Evolutionary conservation across 2,797 vertebrate genomes (phyloP).

Genomic region (Channallabes apus): DNA sequence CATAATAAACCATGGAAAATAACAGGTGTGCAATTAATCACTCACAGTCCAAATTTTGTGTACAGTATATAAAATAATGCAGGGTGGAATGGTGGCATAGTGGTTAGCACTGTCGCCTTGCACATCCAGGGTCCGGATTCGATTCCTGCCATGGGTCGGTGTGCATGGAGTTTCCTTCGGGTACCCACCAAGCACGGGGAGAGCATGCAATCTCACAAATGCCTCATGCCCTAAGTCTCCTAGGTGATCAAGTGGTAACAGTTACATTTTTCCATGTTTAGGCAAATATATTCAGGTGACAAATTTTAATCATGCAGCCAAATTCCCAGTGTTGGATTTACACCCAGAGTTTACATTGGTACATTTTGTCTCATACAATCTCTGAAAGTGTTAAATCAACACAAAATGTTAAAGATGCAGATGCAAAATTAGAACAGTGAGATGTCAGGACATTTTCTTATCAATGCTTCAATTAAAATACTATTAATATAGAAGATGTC

Average conservation of each 20-base stretch:
- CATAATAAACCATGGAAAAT: conserved; percentile 34
- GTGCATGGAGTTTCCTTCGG: too few relatives aligned
- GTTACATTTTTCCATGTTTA: not conserved
- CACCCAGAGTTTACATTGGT: too few relatives aligned
- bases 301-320: not conserved
- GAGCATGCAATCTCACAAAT: too few relatives aligned
- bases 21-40: conserved; percentile 37
- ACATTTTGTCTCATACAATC: too few relatives aligned
- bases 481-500: not conserved
- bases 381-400: too few relatives aligned
- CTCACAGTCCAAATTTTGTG: not conserved
- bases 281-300: not conserved
- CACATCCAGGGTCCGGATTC: too few relatives aligned
- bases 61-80: not conserved
- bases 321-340: too few relatives aligned
- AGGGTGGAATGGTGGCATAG: not conserved
- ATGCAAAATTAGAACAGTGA: not conserved
- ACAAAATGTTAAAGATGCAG: too few relatives aligned
- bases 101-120: too few relatives aligned
- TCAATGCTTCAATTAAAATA: not conserved
- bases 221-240: too few relatives aligned
- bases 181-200: too few relatives aligned
- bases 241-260: not conserved
- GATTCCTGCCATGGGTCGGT: too few relatives aligned
- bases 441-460: not conserved